Evolutionary conservation across 2,888 invertebrate genomes (phyloP).

Genomic region (Flexamia atlantica): DNA sequence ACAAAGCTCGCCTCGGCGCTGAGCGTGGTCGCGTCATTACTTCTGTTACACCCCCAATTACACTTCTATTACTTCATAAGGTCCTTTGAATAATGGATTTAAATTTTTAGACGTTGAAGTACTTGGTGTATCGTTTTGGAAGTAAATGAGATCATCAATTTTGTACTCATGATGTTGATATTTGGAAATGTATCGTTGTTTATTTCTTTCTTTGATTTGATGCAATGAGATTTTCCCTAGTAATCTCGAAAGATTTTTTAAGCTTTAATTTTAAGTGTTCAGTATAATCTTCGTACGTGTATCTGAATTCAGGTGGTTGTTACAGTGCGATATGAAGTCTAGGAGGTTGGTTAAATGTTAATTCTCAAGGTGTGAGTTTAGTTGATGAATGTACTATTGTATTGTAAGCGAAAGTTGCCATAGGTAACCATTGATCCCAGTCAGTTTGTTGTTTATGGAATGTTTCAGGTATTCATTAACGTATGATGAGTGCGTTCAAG

Average conservation of each 20-base stretch:
- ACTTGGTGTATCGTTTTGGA: neutral
- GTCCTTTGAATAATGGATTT: neutral
- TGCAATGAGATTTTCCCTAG: neutral
- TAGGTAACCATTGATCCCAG: neutral
- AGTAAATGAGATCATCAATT: neutral
- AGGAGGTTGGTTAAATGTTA: neutral
- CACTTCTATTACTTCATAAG: neutral
- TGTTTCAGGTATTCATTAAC: neutral
- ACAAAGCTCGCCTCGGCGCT: no score
- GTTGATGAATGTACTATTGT: neutral
- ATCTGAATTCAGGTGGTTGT: neutral
- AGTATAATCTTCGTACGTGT: neutral
- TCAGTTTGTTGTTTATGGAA: neutral
- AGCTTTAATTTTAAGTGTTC: neutral
- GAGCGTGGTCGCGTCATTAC: no score
- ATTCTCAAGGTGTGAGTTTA: neutral
- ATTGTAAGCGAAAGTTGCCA: constrained; percentile 5
- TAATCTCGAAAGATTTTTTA: neutral
- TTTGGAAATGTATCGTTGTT: neutral
- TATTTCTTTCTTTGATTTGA: neutral
- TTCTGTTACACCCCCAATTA: no score
- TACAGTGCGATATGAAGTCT: neutral
- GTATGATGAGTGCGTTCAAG: constrained; percentile 11
- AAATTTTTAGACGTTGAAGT: neutral
- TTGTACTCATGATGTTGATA: neutral